These are phyloP conservation scores for Drosophila pullipes DNA, from an alignment of 2,888 invertebrate genomes.

Conservation along the genomic window DNA sequence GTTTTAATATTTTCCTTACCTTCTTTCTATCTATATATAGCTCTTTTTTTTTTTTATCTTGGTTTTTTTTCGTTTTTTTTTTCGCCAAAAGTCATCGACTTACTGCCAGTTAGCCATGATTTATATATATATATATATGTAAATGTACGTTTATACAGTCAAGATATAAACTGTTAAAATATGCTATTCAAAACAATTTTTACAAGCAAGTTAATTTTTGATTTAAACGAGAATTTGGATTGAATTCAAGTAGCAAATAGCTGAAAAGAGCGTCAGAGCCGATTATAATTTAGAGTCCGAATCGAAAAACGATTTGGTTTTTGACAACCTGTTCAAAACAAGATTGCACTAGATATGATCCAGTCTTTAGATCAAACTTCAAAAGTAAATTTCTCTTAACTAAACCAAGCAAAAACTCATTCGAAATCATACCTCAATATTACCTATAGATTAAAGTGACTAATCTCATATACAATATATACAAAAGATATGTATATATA, in stretches of 20 bases:
- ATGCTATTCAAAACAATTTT: not conserved
- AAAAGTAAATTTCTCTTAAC: not conserved
- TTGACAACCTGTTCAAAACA: not conserved
- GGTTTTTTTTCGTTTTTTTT: conserved; percentile 13
- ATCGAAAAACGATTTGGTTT: not conserved
- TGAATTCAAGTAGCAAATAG: not conserved
- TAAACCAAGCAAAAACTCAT: not conserved
- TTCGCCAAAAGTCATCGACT: conserved; percentile 31
- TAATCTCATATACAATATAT: too few species aligned
- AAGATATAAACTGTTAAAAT: conserved; percentile 8
- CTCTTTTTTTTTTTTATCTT: not conserved
- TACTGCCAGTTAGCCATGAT: conserved; percentile 53
- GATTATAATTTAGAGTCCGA: not conserved
- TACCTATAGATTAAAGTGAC: too few species aligned
- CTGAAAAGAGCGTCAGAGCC: not conserved
- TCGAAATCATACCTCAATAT: not conserved
- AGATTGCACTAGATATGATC: too few species aligned
- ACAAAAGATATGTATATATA: not conserved
- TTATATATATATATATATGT: conserved; percentile 19
- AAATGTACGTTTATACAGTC: too few species aligned
- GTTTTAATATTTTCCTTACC: conserved; percentile 76
- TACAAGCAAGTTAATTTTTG: not conserved
- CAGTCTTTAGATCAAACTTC: not conserved
- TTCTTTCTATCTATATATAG: conserved; percentile 36
- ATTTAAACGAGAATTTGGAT: not conserved